A percentile compares a stretch with the other conserved stretches of the same genome.
These are phyloP conservation scores for Acromyrmex echinatior DNA, from an alignment of 1,140 invertebrate species.

Conservation along the genomic window DNA sequence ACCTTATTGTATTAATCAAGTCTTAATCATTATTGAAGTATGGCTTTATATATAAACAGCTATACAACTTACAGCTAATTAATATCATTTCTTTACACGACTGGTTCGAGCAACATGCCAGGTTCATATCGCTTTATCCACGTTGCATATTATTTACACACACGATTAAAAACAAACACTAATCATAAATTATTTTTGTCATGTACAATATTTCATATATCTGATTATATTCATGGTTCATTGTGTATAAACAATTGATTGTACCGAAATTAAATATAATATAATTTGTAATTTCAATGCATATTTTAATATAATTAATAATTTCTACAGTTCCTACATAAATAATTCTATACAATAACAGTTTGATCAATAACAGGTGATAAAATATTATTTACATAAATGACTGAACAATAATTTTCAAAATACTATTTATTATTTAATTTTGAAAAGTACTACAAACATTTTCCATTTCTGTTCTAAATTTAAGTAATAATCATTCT, in stretches of 20 bases:
- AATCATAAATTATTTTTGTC: slow-evolving; percentile 7
- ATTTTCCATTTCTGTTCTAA: not conserved
- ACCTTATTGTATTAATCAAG: slow-evolving; percentile 61
- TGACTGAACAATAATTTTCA: not conserved
- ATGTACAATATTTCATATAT: not conserved
- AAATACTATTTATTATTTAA: slow-evolving; percentile 26
- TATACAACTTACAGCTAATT: slow-evolving; percentile 73
- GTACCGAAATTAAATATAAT: slow-evolving; percentile 26
- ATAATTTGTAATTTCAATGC: slow-evolving; percentile 28
- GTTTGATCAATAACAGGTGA: slow-evolving; percentile 29
- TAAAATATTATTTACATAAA: slow-evolving; percentile 60
- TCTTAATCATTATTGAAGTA: slow-evolving; percentile 67
- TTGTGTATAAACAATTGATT: not conserved
- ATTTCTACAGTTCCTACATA: slow-evolving; percentile 26
- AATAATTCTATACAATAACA: slow-evolving; percentile 36
- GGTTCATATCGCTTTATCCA: not conserved
- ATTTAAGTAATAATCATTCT: slow-evolving; percentile 13
- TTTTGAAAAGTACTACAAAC: slow-evolving; percentile 3
- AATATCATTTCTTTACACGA: slow-evolving; percentile 32
- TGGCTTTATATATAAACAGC: slow-evolving; percentile 73
- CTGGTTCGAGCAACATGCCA: slow-evolving; percentile 22
- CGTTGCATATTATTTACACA: not conserved
- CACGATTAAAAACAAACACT: not conserved
- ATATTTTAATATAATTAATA: slow-evolving; percentile 46
- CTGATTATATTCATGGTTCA: not conserved